phyloP scores from a whole-genome alignment of 2,888 invertebrate species.

The Drosophila crucigera region DNA sequence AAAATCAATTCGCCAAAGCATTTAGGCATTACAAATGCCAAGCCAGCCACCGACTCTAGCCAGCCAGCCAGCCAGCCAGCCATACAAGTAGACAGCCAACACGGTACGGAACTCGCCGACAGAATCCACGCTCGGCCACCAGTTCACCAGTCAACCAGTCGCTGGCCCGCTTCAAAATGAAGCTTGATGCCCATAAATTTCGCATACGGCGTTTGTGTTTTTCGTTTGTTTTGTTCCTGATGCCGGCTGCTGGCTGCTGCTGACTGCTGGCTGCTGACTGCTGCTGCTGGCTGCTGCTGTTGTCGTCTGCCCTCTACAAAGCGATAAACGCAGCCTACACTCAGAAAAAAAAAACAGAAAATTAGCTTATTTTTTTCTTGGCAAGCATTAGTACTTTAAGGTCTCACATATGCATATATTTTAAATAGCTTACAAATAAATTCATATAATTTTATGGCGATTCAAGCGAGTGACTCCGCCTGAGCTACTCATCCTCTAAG shows the following conservation, averaged over 20 bases:
- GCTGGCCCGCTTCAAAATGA: constrained; percentile 81
- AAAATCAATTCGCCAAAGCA: constrained; percentile 85
- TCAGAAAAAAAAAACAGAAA: neutral
- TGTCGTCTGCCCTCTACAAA: constrained; percentile 63
- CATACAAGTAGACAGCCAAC: neutral
- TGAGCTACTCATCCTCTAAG: neutral
- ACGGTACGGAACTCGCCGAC: constrained; percentile 29
- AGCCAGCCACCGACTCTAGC: constrained; percentile 61
- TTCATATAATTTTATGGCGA: neutral
- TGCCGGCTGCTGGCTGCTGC: constrained; percentile 23
- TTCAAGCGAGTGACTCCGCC: neutral
- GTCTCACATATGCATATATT: neutral
- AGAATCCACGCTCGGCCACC: constrained; percentile 36
- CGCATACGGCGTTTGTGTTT: constrained; percentile 60
- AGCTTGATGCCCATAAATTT: constrained; percentile 84
- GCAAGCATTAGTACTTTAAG: neutral
- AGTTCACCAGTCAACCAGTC: constrained; percentile 15
- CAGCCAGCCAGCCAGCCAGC: constrained; percentile 16
- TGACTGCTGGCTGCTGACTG: constrained; percentile 14
- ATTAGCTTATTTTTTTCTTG: neutral
- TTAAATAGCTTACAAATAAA: neutral
- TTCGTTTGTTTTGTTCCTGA: constrained; percentile 47
- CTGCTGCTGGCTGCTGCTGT: constrained; percentile 27
- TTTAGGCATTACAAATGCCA: constrained; percentile 84
- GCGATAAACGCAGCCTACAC: constrained; percentile 52